Percentiles rank a stretch among this genome's conserved stretches.
Conservation (phyloP, 2,888 invertebrate genomes). For the Pandemis heparana region DNA sequence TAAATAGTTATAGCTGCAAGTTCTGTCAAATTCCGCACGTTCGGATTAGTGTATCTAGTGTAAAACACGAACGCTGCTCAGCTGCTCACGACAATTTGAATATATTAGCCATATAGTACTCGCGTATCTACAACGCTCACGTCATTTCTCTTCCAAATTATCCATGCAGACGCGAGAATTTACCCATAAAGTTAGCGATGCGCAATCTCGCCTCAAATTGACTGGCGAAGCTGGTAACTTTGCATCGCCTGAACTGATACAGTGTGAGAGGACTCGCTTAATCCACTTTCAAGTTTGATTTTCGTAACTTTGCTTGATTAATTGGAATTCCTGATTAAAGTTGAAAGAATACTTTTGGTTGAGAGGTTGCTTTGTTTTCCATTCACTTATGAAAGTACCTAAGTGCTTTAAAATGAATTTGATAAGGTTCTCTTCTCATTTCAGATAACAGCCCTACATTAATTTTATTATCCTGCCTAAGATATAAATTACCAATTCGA, state of each 20-base stretch:
- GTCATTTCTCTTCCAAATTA: constrained; percentile 10
- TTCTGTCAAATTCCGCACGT: too few relatives aligned
- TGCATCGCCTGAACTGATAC: background rate
- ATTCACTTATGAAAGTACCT: background rate
- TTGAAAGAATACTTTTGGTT: constrained; percentile 26
- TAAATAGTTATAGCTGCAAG: too few relatives aligned
- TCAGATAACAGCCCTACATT: background rate
- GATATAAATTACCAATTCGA: too few relatives aligned
- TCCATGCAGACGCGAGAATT: constrained; percentile 21
- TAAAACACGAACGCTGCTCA: too few relatives aligned
- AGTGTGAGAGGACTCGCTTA: constrained; percentile 18
- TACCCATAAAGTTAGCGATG: constrained; percentile 17
- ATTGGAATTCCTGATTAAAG: constrained; percentile 34
- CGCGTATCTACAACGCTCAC: background rate
- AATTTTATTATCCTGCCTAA: too few relatives aligned
- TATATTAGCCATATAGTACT: background rate
- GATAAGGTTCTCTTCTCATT: background rate
- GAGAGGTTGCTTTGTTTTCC: constrained; percentile 13
- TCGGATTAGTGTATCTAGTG: too few relatives aligned
- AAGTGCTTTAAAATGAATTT: background rate
- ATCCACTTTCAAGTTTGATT: constrained; percentile 31
- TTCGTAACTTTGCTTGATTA: constrained; percentile 20
- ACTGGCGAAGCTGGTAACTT: background rate
- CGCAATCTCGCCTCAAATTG: constrained; percentile 21
- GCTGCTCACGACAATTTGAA: background rate